These are phyloP conservation scores for Leptodirus hochenwartii DNA, from an alignment of 2,888 invertebrate genomes.

Conservation along the genomic window DNA sequence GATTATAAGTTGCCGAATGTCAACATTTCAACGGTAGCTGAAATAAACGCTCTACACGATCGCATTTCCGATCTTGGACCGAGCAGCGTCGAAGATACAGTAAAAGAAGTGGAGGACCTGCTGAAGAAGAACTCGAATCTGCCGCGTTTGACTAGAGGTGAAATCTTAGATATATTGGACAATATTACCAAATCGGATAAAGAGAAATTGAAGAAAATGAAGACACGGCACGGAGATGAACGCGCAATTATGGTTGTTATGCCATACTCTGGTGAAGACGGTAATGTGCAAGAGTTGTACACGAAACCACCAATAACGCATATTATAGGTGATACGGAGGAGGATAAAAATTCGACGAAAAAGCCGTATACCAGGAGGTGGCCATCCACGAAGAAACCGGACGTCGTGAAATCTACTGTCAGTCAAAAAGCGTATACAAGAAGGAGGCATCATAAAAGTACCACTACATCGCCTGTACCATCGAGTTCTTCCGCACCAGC, in stretches of 20 bases:
- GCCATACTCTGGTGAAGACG: slow-evolving; percentile 38
- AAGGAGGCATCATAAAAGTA: no score
- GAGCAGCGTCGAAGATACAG: slow-evolving; percentile 44
- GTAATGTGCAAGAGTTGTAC: slow-evolving; percentile 39
- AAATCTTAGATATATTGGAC: slow-evolving; percentile 45
- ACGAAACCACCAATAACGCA: slow-evolving; percentile 45
- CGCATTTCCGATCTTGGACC: no score
- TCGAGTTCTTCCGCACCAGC: slow-evolving; percentile 11
- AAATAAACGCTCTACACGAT: no score
- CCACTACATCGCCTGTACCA: no score
- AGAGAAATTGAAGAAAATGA: slow-evolving; percentile 16
- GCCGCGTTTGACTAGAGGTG: slow-evolving; percentile 41
- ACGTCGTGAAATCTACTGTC: no score
- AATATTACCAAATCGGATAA: slow-evolving; percentile 40
- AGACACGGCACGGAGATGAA: slow-evolving; percentile 26
- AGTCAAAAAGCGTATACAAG: no score
- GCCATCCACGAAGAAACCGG: slow-evolving; percentile 13
- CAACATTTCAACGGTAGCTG: no score
- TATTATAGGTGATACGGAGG: slow-evolving; percentile 26
- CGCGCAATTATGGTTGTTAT: slow-evolving; percentile 45
- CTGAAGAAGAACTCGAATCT: slow-evolving; percentile 39
- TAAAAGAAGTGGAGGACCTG: slow-evolving; percentile 47
- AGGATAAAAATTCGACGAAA: slow-evolving; percentile 10
- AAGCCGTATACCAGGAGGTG: slow-evolving; percentile 10
- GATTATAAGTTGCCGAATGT: no score